Conservation (phyloP, 2,113 vertebrate genomes). For the Noctilio leporinus region DNA sequence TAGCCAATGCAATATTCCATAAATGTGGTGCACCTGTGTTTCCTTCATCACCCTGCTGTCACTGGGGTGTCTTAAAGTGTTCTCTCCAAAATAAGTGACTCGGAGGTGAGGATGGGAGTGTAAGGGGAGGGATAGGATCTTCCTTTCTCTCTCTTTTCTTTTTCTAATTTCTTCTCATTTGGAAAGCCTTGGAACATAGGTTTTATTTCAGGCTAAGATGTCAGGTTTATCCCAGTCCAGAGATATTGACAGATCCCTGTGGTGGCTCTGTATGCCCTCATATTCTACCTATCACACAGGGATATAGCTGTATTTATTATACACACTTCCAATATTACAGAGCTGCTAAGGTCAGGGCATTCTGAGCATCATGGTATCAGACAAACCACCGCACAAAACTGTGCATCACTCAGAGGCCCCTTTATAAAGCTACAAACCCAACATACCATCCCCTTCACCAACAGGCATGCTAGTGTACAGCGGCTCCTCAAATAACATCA, state of each 20-base stretch:
- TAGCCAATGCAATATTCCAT: not conserved
- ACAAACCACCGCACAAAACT: constrained; percentile 29
- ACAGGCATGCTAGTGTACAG: not conserved
- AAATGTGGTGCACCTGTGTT: constrained; percentile 51
- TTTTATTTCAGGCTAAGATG: constrained; percentile 58
- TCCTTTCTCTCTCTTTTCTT: not conserved
- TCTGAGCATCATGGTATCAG: not conserved
- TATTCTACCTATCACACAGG: not conserved
- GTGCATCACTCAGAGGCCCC: not conserved
- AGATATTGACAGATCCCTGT: not conserved
- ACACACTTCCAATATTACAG: constrained; percentile 37
- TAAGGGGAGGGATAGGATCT: not conserved
- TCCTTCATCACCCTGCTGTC: constrained; percentile 47
- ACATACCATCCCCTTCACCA: not conserved
- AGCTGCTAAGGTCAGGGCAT: constrained; percentile 41
- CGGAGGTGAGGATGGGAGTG: not conserved
- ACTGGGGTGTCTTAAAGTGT: constrained; percentile 1
- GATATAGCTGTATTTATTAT: constrained; percentile 37
- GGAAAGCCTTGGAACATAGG: constrained; percentile 33
- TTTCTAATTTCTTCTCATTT: constrained; percentile 44
- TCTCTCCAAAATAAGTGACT: not conserved
- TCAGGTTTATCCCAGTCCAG: not conserved
- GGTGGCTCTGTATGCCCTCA: not conserved
- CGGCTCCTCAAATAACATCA: not conserved
- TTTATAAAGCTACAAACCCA: constrained; percentile 15